Evolutionary conservation across 2,113 vertebrate species (phyloP).

Genomic region (Ranitomeya variabilis): DNA sequence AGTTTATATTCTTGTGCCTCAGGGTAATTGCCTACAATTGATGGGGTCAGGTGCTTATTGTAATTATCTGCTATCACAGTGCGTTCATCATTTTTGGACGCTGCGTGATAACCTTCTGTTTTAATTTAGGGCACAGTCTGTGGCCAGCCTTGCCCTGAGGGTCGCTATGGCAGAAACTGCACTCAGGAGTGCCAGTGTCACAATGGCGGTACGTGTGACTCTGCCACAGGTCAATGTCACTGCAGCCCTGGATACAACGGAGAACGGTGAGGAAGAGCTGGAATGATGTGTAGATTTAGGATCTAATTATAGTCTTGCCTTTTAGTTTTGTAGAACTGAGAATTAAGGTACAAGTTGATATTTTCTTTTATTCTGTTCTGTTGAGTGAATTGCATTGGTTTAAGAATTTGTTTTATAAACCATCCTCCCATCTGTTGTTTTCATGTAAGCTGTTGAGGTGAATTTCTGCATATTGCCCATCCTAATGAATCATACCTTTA

Average conservation of each 20-base stretch:
- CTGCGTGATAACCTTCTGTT: constrained; percentile 63
- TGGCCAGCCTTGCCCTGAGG: constrained; percentile 93
- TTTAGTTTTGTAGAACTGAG: neutral
- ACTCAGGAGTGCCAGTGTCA: constrained; percentile 97
- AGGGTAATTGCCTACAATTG: neutral
- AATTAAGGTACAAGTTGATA: neutral
- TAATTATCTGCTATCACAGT: constrained; percentile 48
- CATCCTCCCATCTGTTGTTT: neutral
- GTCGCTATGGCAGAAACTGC: constrained; percentile 89
- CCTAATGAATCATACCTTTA: neutral
- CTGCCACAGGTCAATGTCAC: constrained; percentile 80
- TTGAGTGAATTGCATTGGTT: neutral
- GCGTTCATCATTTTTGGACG: neutral
- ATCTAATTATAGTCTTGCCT: neutral
- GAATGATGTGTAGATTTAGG: neutral
- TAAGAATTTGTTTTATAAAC: neutral
- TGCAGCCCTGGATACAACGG: constrained; percentile 90
- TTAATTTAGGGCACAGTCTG: constrained; percentile 88
- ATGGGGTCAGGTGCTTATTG: constrained; percentile 42
- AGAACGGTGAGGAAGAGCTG: constrained; percentile 78
- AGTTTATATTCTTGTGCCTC: neutral
- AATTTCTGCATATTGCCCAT: neutral
- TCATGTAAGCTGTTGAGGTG: neutral
- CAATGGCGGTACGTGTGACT: constrained; percentile 85
- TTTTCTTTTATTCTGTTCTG: neutral